Evolutionary conservation across 1,140 invertebrate species (phyloP), one percentile per base, ranked within the genome.

Genomic region (Prorops nasuta): DNA sequence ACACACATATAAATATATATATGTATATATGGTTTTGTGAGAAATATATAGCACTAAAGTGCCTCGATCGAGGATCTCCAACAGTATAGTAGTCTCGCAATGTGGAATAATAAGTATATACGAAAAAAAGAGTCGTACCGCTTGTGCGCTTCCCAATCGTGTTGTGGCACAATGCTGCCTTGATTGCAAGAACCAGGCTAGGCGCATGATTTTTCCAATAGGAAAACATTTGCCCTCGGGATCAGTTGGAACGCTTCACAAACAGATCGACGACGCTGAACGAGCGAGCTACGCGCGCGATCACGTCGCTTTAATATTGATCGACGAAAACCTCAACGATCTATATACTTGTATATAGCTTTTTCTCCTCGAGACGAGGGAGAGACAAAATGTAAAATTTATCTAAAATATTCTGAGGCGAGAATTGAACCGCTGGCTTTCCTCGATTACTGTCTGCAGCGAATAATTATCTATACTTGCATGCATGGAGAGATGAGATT

Each of bases 81-180:
- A n/a, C n/a, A n/a, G n/a, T n/a, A n/a, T n/a, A n/a, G n/a, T n/a
- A n/a, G n/a, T n/a, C n/a, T n/a, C n/a, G n/a, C n/a, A 18, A 14
- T 48, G 19, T 40, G 18, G 44, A 31, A 32, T 43, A 35, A 19
- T 28, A n/a, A 15, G 20, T 18, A 19, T 14, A 19, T 35, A 24
- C 28, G n/a, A 41, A 34, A 36, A 50, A 37, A 50, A 40, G 17
- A 20, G 21, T 21, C 19, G 19, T 14, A 28, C 8, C 19, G 39
- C n/a, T n/a, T 21, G 41, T 16, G 37, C 37, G 19, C 24, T 12
- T 18, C 31, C 28, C 34, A 36, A 37, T 50, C 48, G 48, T 50
- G 48, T 43, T 40, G 24, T 18, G 10, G 41, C 48, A 50, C 24
- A 50, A 50, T 49, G 47, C 39, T 36, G 21, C 18, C 45, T 10